phyloP scores from a whole-genome alignment of 1,140 invertebrate species.

The Teleopsis dalmanni region DNA sequence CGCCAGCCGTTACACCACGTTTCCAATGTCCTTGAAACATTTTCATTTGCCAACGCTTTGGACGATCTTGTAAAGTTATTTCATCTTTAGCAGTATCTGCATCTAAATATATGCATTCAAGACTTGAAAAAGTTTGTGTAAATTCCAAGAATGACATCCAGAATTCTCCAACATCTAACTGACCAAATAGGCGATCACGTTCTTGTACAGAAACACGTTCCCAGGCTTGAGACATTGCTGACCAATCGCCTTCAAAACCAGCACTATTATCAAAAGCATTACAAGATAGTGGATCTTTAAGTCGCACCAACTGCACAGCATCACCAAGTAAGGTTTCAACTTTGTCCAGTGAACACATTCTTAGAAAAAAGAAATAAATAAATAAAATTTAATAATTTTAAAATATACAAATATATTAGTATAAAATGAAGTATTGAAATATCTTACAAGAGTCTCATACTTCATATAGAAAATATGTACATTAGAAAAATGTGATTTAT shows the following conservation, averaged over 20 bases:
- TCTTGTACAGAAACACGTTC: conserved; percentile 65
- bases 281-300: conserved; percentile 58
- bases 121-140: conserved; percentile 70
- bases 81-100: conserved; percentile 79
- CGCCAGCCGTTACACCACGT: conserved; percentile 79
- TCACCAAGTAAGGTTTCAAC: conserved; percentile 67
- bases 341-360: conserved; percentile 72
- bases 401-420: not conserved
- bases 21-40: conserved; percentile 83
- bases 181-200: conserved; percentile 60
- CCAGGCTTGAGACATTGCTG: conserved; percentile 62
- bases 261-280: conserved; percentile 50
- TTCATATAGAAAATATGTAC: too few species aligned
- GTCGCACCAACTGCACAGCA: conserved; percentile 61
- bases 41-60: conserved; percentile 73
- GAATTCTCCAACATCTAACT: conserved; percentile 70
- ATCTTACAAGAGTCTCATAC: too few species aligned
- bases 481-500: too few species aligned
- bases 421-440: too few species aligned
- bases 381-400: too few species aligned
- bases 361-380: conserved; percentile 46
- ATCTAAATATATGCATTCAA: conserved; percentile 83
- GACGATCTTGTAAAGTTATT: conserved; percentile 67
- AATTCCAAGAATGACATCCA: conserved; percentile 85
- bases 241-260: conserved; percentile 68